phyloP scores from a whole-genome alignment of 2,888 invertebrate genomes.

The Drosophila hamatofila region DNA sequence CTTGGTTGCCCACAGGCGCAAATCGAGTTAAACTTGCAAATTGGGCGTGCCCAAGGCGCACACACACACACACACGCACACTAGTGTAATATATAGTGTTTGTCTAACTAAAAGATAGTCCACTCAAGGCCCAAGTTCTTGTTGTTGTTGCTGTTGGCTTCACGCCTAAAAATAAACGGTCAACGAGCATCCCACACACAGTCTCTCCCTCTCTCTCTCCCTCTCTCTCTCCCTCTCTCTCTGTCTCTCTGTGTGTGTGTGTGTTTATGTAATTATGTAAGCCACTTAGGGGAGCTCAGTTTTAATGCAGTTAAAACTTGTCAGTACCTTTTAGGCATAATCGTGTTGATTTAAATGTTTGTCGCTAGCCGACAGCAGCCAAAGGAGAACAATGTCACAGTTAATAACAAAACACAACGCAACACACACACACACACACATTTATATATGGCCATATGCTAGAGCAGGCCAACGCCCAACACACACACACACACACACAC shows the following conservation, averaged over 20 bases:
- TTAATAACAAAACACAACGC: conserved; percentile 48
- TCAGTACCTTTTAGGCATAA: conserved; percentile 63
- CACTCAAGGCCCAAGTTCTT: conserved; percentile 26
- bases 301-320: conserved; percentile 75
- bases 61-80: conserved; percentile 21
- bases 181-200: conserved; percentile 1
- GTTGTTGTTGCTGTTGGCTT: conserved; percentile 30
- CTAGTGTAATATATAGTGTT: conserved; percentile 37
- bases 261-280: conserved; percentile 58
- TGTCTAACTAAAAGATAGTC: conserved; percentile 40
- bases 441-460: conserved; percentile 46
- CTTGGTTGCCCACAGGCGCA: conserved; percentile 48
- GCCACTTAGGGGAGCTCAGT: conserved; percentile 59
- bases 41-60: conserved; percentile 26
- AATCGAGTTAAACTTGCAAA: conserved; percentile 61
- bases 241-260: conserved; percentile 3
- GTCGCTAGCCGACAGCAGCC: conserved; percentile 31
- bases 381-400: conserved; percentile 48
- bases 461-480: conserved; percentile 46
- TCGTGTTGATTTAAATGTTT: conserved; percentile 71
- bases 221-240: conserved; percentile 4
- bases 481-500: conserved; percentile 4
- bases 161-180: conserved; percentile 56
- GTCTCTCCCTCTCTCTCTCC: background rate
- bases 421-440: conserved; percentile 24